A percentile compares a stretch with the other conserved stretches of the same genome.
phyloP scores from a whole-genome alignment of 2,888 invertebrate genomes.

The Thymelicus lineola region DNA sequence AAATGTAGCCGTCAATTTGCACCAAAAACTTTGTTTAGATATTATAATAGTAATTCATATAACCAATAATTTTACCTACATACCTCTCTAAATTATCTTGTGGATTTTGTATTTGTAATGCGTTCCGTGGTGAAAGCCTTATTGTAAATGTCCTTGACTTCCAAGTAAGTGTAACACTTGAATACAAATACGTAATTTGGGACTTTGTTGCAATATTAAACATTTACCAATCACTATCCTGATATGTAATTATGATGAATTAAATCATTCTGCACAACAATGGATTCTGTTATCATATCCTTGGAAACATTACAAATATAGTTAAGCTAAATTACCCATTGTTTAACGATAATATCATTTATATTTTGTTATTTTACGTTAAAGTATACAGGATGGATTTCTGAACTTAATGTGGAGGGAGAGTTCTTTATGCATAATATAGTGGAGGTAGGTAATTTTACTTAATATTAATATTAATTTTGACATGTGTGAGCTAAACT shows the following conservation, averaged over 20 bases:
- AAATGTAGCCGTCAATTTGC: no score
- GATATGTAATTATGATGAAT: neutral
- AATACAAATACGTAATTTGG: slow-evolving; percentile 12
- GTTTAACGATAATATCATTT: no score
- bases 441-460: no score
- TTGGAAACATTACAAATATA: neutral
- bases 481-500: no score
- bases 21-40: no score
- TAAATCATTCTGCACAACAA: neutral
- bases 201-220: slow-evolving; percentile 13
- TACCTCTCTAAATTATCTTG: slow-evolving; percentile 1
- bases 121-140: slow-evolving; percentile 17
- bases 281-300: neutral
- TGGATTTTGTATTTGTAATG: slow-evolving; percentile 3
- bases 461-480: no score
- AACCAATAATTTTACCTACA: neutral
- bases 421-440: no score
- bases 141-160: slow-evolving; percentile 21
- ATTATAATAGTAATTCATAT: no score
- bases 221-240: slow-evolving; percentile 2
- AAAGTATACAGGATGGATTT: no score
- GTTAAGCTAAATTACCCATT: neutral
- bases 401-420: no score
- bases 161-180: slow-evolving; percentile 21
- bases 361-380: neutral